Conservation (phyloP, 2,113 vertebrate genomes). For the Hydropotes inermis region DNA sequence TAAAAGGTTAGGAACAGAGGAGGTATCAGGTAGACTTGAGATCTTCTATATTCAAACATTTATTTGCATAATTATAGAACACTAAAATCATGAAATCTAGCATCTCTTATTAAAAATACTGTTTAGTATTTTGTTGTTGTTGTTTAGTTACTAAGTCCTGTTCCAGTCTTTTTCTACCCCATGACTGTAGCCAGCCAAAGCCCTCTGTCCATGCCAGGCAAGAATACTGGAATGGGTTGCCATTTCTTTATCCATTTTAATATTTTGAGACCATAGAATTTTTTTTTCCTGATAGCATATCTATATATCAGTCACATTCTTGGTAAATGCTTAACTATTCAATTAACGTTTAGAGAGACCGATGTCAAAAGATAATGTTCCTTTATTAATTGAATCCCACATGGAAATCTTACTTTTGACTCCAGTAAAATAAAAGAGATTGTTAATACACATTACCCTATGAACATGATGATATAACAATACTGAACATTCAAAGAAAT, state of each 20-base stretch:
- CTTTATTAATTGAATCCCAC: slow-evolving; percentile 3
- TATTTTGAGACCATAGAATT: not conserved
- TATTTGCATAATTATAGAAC: slow-evolving; percentile 6
- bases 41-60: slow-evolving; percentile 21
- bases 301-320: not conserved
- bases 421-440: not conserved
- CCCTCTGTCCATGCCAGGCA: not conserved
- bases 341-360: slow-evolving; percentile 13
- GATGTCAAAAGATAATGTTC: slow-evolving; percentile 11
- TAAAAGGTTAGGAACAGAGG: slow-evolving; percentile 6
- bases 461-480: not conserved
- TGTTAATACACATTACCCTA: slow-evolving; percentile 2
- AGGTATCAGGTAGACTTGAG: not conserved
- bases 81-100: not conserved
- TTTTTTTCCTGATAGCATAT: not conserved
- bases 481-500: not conserved
- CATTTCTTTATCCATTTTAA: not conserved
- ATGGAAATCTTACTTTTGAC: not conserved
- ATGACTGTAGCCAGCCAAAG: not conserved
- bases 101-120: slow-evolving; percentile 22
- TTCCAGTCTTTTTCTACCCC: not conserved
- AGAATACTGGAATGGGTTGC: not conserved
- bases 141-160: not conserved
- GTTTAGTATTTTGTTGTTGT: not conserved
- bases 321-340: slow-evolving; percentile 29